Evolutionary conservation across 2,113 vertebrate genomes (phyloP).

Genomic region (Myrmecophaga tridactyla): DNA sequence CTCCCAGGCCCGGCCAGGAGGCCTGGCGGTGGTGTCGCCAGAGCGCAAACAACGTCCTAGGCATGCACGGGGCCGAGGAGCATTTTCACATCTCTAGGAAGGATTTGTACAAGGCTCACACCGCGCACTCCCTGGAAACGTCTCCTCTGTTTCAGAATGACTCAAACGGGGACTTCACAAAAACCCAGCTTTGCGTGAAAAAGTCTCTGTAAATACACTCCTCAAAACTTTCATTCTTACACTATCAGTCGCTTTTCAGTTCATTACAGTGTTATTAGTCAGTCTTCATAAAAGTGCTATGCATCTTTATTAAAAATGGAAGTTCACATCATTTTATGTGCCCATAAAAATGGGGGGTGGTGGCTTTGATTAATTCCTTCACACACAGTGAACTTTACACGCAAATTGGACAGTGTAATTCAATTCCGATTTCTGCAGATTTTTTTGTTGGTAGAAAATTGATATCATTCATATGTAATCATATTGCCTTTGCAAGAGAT

Average conservation of each 20-base stretch:
- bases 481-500: slow-evolving; percentile 89
- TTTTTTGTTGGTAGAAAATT: slow-evolving; percentile 89
- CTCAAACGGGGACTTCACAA: slow-evolving; percentile 50
- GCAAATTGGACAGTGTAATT: slow-evolving; percentile 91
- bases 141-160: slow-evolving; percentile 11
- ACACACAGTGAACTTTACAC: slow-evolving; percentile 93
- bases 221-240: slow-evolving; percentile 80
- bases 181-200: slow-evolving; percentile 56
- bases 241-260: slow-evolving; percentile 80
- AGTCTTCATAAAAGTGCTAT: slow-evolving; percentile 94
- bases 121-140: not conserved
- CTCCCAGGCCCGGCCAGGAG: fast-evolving
- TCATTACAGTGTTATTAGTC: slow-evolving; percentile 90
- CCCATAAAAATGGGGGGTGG: slow-evolving; percentile 93
- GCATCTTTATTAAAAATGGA: slow-evolving; percentile 96
- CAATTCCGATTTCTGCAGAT: slow-evolving; percentile 88
- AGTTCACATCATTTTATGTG: slow-evolving; percentile 95
- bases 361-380: slow-evolving; percentile 93
- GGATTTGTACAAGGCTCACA: not conserved
- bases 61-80: not conserved
- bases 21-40: fast-evolving
- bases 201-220: slow-evolving; percentile 77
- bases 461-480: slow-evolving; percentile 90
- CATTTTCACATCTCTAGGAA: not conserved
- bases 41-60: not conserved